These are phyloP conservation scores for Dolichomitus sp. DNA, from an alignment of 2,888 invertebrate species.

Conservation along the genomic window DNA sequence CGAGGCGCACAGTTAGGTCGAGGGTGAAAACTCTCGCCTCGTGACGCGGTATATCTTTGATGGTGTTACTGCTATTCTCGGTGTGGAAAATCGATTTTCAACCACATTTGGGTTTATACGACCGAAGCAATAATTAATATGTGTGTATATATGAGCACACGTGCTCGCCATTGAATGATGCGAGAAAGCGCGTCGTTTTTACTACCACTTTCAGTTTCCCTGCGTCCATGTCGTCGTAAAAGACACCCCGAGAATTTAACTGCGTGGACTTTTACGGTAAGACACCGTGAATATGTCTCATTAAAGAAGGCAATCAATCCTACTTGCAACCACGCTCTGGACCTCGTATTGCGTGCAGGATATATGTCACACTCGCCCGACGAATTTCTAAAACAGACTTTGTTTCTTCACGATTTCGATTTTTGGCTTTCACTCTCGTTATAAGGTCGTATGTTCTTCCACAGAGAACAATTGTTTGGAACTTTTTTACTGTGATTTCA, in stretches of 20 bases:
- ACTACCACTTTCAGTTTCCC: constrained; percentile 54
- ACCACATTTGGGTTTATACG: constrained; percentile 52
- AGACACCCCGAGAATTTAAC: constrained; percentile 53
- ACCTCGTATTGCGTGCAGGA: background rate
- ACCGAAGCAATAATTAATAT: constrained; percentile 49
- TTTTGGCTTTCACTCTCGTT: too few species aligned
- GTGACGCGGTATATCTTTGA: constrained; percentile 23
- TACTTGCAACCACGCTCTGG: constrained; percentile 10
- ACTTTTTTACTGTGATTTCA: too few species aligned
- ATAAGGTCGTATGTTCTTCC: too few species aligned
- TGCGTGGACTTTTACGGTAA: constrained; percentile 40
- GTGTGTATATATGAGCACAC: constrained; percentile 14
- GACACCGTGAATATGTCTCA: constrained; percentile 51
- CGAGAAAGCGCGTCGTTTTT: constrained; percentile 54
- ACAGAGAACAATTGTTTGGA: too few species aligned
- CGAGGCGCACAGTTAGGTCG: constrained; percentile 21
- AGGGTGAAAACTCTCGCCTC: constrained; percentile 43
- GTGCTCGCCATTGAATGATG: background rate
- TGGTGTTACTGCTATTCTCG: background rate
- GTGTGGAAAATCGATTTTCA: constrained; percentile 56
- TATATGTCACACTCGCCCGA: background rate
- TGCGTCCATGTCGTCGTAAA: constrained; percentile 48
- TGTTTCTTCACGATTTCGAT: too few species aligned
- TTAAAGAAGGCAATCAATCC: constrained; percentile 51
- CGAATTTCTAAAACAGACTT: background rate